A percentile compares a stretch with the other conserved stretches of the same genome.
Evolutionary conservation across 2,797 vertebrate species (phyloP).

Genomic region (Dendrocincla fuliginosa): DNA sequence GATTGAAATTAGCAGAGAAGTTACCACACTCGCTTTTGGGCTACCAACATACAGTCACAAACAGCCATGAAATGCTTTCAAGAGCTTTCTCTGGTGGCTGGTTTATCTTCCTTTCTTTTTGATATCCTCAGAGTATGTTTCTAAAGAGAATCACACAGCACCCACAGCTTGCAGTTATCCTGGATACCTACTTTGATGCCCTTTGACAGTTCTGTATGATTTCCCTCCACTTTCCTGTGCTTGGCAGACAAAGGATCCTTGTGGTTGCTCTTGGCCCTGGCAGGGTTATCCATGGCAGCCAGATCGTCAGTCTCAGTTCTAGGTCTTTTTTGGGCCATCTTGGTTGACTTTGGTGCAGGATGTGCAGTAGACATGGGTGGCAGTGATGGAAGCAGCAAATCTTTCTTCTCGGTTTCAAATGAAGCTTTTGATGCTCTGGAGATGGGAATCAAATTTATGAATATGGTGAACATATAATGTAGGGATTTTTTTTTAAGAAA

Average conservation of each 20-base stretch:
- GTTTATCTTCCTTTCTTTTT: background rate
- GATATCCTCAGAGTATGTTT: background rate
- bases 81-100: background rate
- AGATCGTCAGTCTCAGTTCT: slow-evolving; percentile 38
- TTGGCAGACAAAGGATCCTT: slow-evolving; percentile 70
- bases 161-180: rapidly evolving
- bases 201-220: slow-evolving; percentile 50
- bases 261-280: slow-evolving; percentile 50
- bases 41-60: background rate
- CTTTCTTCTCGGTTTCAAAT: slow-evolving; percentile 69
- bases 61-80: background rate
- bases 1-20: background rate
- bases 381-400: slow-evolving; percentile 55
- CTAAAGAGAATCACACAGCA: background rate
- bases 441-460: background rate
- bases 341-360: slow-evolving; percentile 63
- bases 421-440: slow-evolving; percentile 65
- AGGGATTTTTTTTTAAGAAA: background rate
- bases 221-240: slow-evolving; percentile 80
- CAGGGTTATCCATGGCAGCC: slow-evolving; percentile 3
- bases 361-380: background rate
- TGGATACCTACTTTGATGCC: slow-evolving; percentile 76
- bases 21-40: rapidly evolving
- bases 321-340: slow-evolving; percentile 70
- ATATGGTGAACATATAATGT: rapidly evolving